Conservation (phyloP, 1,140 invertebrate species). For the Ganaspis sp. region DNA sequence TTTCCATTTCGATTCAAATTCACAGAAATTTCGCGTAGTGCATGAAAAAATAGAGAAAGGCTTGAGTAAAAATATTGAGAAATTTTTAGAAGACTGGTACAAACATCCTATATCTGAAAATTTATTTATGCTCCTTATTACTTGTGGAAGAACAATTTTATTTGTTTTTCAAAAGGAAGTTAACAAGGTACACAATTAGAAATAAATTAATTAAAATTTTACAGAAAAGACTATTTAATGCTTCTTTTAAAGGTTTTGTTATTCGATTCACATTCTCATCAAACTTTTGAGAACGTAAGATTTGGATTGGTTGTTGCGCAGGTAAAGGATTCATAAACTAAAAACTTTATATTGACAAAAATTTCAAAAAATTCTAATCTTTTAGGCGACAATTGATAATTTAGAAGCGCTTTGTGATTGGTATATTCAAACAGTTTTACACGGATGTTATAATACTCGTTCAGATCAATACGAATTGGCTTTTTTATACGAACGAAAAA, state of each 20-base stretch:
- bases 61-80: constrained; percentile 62
- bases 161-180: constrained; percentile 72
- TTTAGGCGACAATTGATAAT: constrained; percentile 60
- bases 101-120: constrained; percentile 58
- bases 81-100: constrained; percentile 67
- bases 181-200: constrained; percentile 55
- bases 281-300: constrained; percentile 25
- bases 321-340: constrained; percentile 55
- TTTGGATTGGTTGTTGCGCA: constrained; percentile 70
- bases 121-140: constrained; percentile 72
- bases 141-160: constrained; percentile 69
- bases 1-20: not conserved
- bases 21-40: constrained; percentile 68
- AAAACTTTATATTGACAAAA: constrained; percentile 23
- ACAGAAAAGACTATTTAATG: constrained; percentile 11
- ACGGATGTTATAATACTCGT: constrained; percentile 61
- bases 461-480: constrained; percentile 68
- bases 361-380: constrained; percentile 33
- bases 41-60: constrained; percentile 62
- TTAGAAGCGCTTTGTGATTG: constrained; percentile 67
- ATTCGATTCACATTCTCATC: constrained; percentile 72
- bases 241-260: constrained; percentile 62
- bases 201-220: constrained; percentile 11
- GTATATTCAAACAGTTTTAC: constrained; percentile 64
- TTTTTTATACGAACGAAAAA: constrained; percentile 64